These are phyloP conservation scores for Pseudococcus longispinus DNA, from an alignment of 2,888 invertebrate genomes.

Conservation along the genomic window DNA sequence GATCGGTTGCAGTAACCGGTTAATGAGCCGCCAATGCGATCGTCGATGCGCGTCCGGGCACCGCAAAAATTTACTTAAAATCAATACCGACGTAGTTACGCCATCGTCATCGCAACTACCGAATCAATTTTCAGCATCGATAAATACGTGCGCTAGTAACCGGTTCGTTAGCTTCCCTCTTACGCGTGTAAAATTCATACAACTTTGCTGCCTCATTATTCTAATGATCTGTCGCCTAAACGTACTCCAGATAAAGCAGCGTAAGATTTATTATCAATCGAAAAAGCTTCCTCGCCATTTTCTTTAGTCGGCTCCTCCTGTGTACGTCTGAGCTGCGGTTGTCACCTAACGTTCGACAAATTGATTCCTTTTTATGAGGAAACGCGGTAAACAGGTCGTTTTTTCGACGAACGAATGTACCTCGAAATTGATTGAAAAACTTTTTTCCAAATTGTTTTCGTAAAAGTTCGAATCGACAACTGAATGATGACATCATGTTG, in stretches of 20 bases:
- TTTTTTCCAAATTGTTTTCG: background rate
- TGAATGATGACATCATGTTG: background rate
- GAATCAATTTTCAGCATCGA: background rate
- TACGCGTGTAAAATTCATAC: background rate
- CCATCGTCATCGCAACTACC: background rate
- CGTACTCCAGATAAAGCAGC: too few relatives aligned
- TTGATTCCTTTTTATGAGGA: background rate
- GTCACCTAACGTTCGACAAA: background rate
- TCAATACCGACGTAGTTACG: background rate
- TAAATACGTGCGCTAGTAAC: background rate
- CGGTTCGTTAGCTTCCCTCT: background rate
- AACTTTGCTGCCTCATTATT: background rate
- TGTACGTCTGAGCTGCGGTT: background rate
- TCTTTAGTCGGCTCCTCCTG: background rate
- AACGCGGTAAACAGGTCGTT: background rate
- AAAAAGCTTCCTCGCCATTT: background rate
- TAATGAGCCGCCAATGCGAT: background rate
- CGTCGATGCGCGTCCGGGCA: background rate
- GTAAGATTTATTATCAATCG: background rate
- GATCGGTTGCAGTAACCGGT: background rate
- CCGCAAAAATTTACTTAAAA: background rate
- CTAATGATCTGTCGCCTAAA: background rate
- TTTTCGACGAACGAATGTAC: background rate
- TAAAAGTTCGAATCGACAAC: background rate
- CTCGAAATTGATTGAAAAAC: background rate